Percentiles rank a stretch among this genome's conserved stretches.
Conservation (phyloP, 2,888 invertebrate genomes). For the Hyles lineata region DNA sequence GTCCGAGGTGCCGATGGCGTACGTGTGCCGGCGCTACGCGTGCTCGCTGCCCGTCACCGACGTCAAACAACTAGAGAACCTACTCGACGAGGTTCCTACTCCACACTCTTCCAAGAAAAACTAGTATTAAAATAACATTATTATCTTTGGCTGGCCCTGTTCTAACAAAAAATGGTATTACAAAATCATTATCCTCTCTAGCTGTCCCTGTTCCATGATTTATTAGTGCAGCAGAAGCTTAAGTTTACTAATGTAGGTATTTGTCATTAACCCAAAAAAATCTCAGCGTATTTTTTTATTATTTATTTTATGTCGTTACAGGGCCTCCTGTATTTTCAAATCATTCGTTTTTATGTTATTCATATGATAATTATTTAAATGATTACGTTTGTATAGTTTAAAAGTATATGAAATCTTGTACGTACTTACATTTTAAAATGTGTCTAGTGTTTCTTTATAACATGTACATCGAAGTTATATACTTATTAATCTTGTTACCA, state of each 20-base stretch:
- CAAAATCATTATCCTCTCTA: too few relatives aligned
- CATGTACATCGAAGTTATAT: not conserved
- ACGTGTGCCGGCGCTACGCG: slow-evolving; percentile 90
- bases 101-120: slow-evolving; percentile 38
- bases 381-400: not conserved
- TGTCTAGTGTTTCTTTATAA: not conserved
- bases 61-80: slow-evolving; percentile 85
- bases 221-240: not conserved
- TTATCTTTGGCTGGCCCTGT: too few relatives aligned
- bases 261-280: not conserved
- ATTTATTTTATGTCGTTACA: not conserved
- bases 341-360: not conserved
- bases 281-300: not conserved
- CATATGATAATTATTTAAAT: not conserved
- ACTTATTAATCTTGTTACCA: slow-evolving; percentile 6
- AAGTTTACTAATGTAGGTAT: not conserved
- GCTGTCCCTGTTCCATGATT: too few relatives aligned
- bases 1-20: slow-evolving; percentile 87
- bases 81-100: slow-evolving; percentile 78
- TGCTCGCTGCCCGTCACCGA: slow-evolving; percentile 91
- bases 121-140: not conserved
- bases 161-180: not conserved
- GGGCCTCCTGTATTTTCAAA: not conserved
- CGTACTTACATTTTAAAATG: slow-evolving; percentile 13
- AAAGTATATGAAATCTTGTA: not conserved